These are phyloP conservation scores for Sturnira hondurensis DNA, from an alignment of 2,113 vertebrate species.

Conservation along the genomic window DNA sequence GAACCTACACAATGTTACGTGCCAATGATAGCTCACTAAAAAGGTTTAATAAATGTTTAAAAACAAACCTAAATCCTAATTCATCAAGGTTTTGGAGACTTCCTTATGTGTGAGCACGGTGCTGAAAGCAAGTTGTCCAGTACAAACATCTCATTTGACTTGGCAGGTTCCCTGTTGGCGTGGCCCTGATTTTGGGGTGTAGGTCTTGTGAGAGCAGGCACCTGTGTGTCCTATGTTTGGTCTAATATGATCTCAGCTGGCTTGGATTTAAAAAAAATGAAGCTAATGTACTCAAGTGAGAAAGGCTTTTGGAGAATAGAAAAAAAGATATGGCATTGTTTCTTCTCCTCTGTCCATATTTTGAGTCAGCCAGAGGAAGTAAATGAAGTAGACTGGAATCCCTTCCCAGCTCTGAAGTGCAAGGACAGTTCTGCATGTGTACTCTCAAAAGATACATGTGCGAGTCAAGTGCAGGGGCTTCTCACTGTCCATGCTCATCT, in stretches of 20 bases:
- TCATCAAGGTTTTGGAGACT: not conserved
- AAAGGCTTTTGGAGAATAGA: not conserved
- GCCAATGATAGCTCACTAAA: not conserved
- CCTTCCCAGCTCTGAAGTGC: not conserved
- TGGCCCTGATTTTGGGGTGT: not conserved
- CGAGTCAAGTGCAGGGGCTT: not conserved
- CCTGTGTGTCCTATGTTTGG: not conserved
- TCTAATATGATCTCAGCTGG: not conserved
- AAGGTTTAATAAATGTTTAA: not conserved
- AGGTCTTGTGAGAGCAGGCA: not conserved
- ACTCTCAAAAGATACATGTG: not conserved
- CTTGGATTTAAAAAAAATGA: not conserved
- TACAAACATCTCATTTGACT: not conserved
- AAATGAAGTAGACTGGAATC: not conserved
- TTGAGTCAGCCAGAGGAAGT: not conserved
- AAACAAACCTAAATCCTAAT: not conserved
- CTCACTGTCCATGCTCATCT: not conserved
- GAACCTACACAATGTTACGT: not conserved
- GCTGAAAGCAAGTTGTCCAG: not conserved
- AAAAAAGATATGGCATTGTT: not conserved
- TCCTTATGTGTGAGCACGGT: rapidly evolving
- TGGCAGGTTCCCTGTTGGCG: rapidly evolving
- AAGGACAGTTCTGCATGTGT: not conserved
- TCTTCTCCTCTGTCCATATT: not conserved
- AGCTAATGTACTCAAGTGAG: not conserved